A percentile compares a stretch with the other conserved stretches of the same genome.
phyloP scores from a whole-genome alignment of 2,797 vertebrate genomes.

The Arrhamphus sclerolepis region DNA sequence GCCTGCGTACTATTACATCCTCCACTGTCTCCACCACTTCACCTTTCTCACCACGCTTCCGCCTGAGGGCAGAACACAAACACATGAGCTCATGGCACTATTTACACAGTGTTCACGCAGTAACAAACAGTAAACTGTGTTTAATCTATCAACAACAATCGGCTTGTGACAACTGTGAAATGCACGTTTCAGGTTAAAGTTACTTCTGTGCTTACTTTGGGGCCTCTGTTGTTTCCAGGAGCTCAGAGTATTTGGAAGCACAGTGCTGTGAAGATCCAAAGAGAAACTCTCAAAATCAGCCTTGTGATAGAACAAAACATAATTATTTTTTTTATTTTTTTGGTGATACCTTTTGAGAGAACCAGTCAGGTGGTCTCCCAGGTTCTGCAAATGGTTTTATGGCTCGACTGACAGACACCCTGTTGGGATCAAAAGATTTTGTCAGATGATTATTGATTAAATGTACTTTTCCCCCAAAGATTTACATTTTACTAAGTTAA shows the following conservation, averaged over 20 bases:
- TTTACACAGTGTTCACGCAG: not conserved
- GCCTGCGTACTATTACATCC: constrained; percentile 93
- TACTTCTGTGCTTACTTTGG: constrained; percentile 88
- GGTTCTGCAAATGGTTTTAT: constrained; percentile 97
- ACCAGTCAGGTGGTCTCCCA: constrained; percentile 95
- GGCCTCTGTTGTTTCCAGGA: constrained; percentile 93
- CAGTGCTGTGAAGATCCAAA: constrained; percentile 84
- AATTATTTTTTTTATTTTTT: too few relatives aligned
- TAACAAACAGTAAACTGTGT: too few relatives aligned
- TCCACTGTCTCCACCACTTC: constrained; percentile 96
- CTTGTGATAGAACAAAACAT: constrained; percentile 2
- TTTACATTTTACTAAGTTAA: too few relatives aligned
- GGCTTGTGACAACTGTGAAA: constrained; percentile 1
- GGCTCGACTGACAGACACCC: constrained; percentile 97
- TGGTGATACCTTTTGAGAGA: constrained; percentile 91
- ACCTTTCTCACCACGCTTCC: constrained; percentile 94
- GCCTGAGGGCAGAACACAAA: constrained; percentile 72
- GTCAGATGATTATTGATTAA: not conserved
- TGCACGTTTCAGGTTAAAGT: constrained; percentile 5
- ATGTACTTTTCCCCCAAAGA: not conserved
- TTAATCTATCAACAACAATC: not conserved
- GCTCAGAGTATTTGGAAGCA: constrained; percentile 96
- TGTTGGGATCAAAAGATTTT: constrained; percentile 55
- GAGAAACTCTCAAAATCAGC: constrained; percentile 6
- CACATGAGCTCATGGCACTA: not conserved